Percentiles rank a stretch among this genome's conserved stretches.
phyloP scores from a whole-genome alignment of 2,113 vertebrate genomes.

The Pituophis catenifer region DNA sequence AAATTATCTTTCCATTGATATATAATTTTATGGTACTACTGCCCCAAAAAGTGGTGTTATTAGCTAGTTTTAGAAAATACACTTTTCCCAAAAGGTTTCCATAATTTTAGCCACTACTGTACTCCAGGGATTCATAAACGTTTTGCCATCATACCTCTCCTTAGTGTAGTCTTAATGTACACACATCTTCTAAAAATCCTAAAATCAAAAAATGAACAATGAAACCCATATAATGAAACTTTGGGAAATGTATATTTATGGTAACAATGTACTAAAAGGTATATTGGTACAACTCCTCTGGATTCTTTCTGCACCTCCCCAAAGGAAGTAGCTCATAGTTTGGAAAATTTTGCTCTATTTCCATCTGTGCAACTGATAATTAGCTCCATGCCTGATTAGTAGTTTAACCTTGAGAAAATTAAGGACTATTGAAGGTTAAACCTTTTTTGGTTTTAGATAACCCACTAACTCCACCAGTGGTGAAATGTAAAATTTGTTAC shows the following conservation, averaged over 20 bases:
- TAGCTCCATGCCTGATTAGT: neutral
- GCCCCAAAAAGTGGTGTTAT: too few species aligned
- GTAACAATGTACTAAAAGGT: neutral
- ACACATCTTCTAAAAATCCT: neutral
- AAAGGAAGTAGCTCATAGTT: neutral
- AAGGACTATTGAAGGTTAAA: neutral
- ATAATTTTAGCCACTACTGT: too few species aligned
- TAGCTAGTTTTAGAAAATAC: too few species aligned
- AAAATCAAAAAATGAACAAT: neutral
- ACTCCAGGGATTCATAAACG: neutral
- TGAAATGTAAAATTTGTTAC: too few species aligned
- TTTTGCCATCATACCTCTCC: neutral
- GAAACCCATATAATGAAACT: neutral
- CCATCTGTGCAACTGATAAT: neutral
- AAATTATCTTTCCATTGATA: too few species aligned
- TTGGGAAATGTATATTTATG: neutral
- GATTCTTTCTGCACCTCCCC: neutral
- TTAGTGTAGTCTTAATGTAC: neutral
- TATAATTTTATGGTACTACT: too few species aligned
- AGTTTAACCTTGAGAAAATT: neutral
- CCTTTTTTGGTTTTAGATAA: neutral
- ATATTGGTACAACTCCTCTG: neutral
- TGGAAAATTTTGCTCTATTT: neutral
- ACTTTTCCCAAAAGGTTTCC: too few species aligned
- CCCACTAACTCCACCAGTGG: neutral